A percentile compares a stretch with the other conserved stretches of the same genome.
Evolutionary conservation across 2,797 vertebrate species (phyloP).

Genomic region (Neoniphon sammara): DNA sequence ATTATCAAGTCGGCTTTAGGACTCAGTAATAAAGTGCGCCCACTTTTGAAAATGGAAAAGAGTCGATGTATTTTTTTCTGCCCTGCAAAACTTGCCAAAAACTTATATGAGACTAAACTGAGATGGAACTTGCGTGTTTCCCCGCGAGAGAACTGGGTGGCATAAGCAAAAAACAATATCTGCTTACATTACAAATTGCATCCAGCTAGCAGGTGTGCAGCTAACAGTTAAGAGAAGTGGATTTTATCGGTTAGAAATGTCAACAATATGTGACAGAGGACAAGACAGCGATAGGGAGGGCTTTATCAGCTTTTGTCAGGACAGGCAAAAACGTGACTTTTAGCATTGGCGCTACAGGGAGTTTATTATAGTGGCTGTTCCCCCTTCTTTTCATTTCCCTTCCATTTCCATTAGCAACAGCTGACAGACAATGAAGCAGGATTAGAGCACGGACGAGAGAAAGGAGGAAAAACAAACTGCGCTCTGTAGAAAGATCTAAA

Average conservation of each 20-base stretch:
- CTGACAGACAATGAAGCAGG: conserved; percentile 61
- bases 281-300: conserved; percentile 11
- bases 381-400: conserved; percentile 34
- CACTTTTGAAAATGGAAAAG: not conserved
- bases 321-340: conserved; percentile 36
- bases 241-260: conserved; percentile 5
- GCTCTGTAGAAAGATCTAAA: conserved; percentile 70
- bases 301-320: conserved; percentile 24
- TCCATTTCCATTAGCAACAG: conserved; percentile 41
- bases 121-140: too few relatives aligned
- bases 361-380: conserved; percentile 60
- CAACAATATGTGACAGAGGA: not conserved
- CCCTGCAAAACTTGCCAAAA: not conserved
- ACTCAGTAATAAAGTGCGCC: not conserved
- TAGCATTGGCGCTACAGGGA: conserved; percentile 46
- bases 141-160: not conserved
- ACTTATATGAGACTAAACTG: too few relatives aligned
- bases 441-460: conserved; percentile 66
- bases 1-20: too few relatives aligned
- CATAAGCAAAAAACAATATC: conserved; percentile 7
- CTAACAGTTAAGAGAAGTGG: conserved; percentile 6
- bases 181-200: conserved; percentile 20
- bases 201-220: not conserved
- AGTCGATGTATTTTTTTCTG: not conserved
- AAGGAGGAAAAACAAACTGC: conserved; percentile 67